Evolutionary conservation across 2,797 vertebrate species (phyloP), one percentile per base, ranked within the genome.

Genomic region (Xenentodon cancila): DNA sequence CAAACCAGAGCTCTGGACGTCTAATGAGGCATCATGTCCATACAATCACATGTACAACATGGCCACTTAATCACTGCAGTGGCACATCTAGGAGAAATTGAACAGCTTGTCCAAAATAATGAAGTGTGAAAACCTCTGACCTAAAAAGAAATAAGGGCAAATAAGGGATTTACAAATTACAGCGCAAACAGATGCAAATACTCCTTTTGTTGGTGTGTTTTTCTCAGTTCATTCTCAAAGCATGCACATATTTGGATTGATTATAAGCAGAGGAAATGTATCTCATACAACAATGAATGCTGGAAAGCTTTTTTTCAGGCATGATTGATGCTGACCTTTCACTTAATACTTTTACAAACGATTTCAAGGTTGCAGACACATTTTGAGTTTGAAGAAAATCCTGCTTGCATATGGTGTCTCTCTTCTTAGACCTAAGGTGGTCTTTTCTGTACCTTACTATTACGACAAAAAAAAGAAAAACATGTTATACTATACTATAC

Each of bases 1-100:
- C 45, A 63, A 71, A 74, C 73, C 64, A 18, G 85, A 84, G 79
- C 80, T 73, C 68, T 55, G 52, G 67, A 78, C 84, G 87, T 80
- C 85, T 88, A 91, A 90, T 91, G 87, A 89, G 82, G 78, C 84
- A 45, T 68, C 77, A 46, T 89, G 88, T 89, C 85, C 74, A 71
- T 73, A 84, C 86, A 81, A 84, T 79, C 68, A 32, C 80, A 83
- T 68, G 67, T 40, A 58, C 67, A 76, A 71, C 57, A 71, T 8
- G 59, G 57, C 60, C 84, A 75, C 79, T 82, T 77, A 75, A 85
- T 77, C 55, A 37, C 82, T 0, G 59, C 68, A 2, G 43, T 19
- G 7, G 50, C 76, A 25, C 62, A 16, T 59, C 68, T 48, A 3
- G 73, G 72, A 62, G 70, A 79, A 79, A 79, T 55, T 57, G 73